These are phyloP conservation scores for Drosophila sulfurigaster DNA, from an alignment of 1,140 invertebrate genomes.

Conservation along the genomic window DNA sequence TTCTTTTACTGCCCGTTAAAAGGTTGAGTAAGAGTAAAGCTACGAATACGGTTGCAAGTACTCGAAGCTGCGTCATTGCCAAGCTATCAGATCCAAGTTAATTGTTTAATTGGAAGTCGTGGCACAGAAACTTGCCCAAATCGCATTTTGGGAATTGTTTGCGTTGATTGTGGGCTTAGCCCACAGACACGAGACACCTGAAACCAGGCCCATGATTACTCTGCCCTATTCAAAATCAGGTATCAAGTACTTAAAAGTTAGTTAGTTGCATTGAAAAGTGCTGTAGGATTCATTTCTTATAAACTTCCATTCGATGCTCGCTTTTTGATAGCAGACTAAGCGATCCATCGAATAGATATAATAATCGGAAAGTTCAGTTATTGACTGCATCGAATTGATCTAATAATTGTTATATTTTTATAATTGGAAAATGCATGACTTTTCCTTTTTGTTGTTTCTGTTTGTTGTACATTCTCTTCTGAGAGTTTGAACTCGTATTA, in stretches of 20 bases:
- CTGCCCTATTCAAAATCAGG: background rate
- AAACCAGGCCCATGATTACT: background rate
- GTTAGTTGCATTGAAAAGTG: background rate
- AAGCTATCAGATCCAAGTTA: slow-evolving; percentile 70
- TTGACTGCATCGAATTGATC: background rate
- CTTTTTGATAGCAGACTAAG: background rate
- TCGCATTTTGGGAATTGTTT: slow-evolving; percentile 27
- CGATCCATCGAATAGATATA: background rate
- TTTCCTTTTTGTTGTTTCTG: slow-evolving; percentile 10
- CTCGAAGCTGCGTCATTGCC: slow-evolving; percentile 44
- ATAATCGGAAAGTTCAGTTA: background rate
- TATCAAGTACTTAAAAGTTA: background rate
- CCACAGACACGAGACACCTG: too few species aligned
- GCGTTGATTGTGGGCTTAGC: slow-evolving; percentile 16
- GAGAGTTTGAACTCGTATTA: background rate
- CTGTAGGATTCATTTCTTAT: background rate
- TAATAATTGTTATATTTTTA: background rate
- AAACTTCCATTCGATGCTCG: background rate
- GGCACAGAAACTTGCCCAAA: slow-evolving; percentile 40
- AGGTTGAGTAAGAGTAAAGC: slow-evolving; percentile 1
- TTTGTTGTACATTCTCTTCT: background rate
- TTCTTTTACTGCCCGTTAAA: slow-evolving; percentile 19
- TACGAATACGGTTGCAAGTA: background rate
- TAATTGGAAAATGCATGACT: background rate
- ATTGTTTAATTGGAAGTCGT: slow-evolving; percentile 76